These are phyloP conservation scores for Rapana venosa DNA, from an alignment of 2,888 invertebrate genomes.

Conservation along the genomic window DNA sequence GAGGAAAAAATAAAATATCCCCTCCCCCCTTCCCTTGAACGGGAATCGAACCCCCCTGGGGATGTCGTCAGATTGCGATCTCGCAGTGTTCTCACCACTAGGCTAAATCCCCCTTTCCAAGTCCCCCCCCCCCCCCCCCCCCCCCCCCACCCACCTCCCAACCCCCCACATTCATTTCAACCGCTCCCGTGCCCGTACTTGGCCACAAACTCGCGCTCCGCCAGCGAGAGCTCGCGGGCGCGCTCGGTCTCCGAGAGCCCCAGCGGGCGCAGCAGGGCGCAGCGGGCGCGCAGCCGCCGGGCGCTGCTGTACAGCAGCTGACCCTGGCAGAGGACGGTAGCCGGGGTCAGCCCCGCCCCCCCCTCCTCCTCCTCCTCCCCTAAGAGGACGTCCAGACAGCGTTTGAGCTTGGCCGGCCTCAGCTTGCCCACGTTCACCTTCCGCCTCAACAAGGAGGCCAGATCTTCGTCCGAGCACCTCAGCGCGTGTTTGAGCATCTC, in stretches of 20 bases:
- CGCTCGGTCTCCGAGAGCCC: background rate
- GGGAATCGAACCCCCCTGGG: too few relatives aligned
- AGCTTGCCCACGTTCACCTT: background rate
- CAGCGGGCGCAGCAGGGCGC: background rate
- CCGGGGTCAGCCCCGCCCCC: background rate
- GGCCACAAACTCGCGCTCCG: background rate
- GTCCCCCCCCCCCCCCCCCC: too few relatives aligned
- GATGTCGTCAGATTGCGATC: too few relatives aligned
- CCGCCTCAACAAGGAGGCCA: background rate
- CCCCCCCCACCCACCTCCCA: background rate
- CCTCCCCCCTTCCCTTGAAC: too few relatives aligned
- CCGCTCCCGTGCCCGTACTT: constrained; percentile 15
- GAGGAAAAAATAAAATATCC: too few relatives aligned
- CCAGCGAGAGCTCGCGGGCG: background rate
- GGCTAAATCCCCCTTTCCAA: too few relatives aligned
- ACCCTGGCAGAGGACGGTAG: background rate
- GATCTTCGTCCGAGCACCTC: constrained; percentile 16
- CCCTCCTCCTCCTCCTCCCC: too few relatives aligned
- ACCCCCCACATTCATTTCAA: background rate
- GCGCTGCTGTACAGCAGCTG: background rate
- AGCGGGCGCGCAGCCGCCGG: background rate
- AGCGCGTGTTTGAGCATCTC: constrained; percentile 18
- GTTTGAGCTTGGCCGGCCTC: background rate
- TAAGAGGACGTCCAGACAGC: constrained; percentile 12
- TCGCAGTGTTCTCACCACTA: too few relatives aligned